Base-by-base conservation (phyloP, 1,140 invertebrate species). In the Drosophila kohkoa region DNA sequence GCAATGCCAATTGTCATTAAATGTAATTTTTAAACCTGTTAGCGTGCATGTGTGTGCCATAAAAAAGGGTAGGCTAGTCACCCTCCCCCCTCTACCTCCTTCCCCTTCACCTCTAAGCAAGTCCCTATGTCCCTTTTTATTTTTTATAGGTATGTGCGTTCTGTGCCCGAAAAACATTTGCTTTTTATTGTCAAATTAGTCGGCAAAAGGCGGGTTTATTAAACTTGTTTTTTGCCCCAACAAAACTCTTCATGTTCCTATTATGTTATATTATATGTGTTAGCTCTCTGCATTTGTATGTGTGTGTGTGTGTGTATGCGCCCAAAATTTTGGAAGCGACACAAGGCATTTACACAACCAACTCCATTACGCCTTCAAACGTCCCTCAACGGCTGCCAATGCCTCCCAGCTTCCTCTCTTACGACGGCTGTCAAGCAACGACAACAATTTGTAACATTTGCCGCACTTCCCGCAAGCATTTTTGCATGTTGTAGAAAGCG, bases 1-100 rank as follows among this genome's bases (percentile, higher is more conserved):
- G 54, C 54, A 57, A 41, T 64, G 79, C 82, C 82, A 87, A 88
- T 87, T 87, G 83, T 89, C 85, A 88, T 88, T 88, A 88, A 88
- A 88, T 85, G 86, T 88, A 88, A 88, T 88, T 88, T 89, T 88
- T 88, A 88, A 87, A 88, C 85, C 86, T 88, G 85, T 88, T 88
- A 85, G 81, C 80, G 45, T 38, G 74, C 79, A 83, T 88, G 85
- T 88, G 80, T 72, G 77, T 41, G 54, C 70, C 83, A 72, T 88
- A 88, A 83, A 87, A 85, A 83, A 88, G 82, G 82, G 82, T 79
- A 67, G 35, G 54, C 63, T 45, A 51, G 45, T 74, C 30, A 6
- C 5, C 0, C 30, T 20, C 48, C 77, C 41, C 48, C 48, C 51
- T 4, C 4, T 1, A 10, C 3, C 20, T 4, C 20, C 20, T 0